Base-by-base conservation (phyloP, 2,797 vertebrate genomes). In the Enteromius thamalakanensis region DNA sequence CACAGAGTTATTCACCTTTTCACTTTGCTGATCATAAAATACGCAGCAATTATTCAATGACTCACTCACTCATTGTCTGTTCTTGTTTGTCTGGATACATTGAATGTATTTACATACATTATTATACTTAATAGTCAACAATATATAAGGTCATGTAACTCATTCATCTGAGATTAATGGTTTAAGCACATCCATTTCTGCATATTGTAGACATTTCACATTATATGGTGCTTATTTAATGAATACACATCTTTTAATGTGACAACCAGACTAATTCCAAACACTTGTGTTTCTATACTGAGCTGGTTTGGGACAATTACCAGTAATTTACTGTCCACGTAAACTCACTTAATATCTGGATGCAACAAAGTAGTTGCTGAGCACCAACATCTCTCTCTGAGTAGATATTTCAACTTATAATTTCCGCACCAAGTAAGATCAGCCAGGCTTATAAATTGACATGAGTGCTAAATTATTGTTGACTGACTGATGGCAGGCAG, bases 391-490 rank as follows among this genome's bases (percentile, higher is more conserved):
- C 11, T 74, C 19, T 34, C 5, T 72, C 15, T 32, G 14, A 11
- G 19, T 34, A 21, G 32, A 53, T 55, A 14, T 47, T 29, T 74
- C 19, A 53, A 29, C 19, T 29, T 55, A 3, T 55, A 37, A n/a
- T 75, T 37, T 75, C 21, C 32, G 4, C 49, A 75, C 71, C 71
- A 53, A 32, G 72, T 40, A 37, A 75, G 32, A 37, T 21, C 21
- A 40, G 51, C 49, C 11, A 1, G 29, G 71, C 32, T 75, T 21
- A 15, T 23, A 49, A 80, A 84, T 80, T 79, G 51, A 55, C 51
- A 55, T n/a, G 26, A 68, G 21, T 51, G 76, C 80, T 85, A 34
- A 80, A 84, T 76, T 76, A 80, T 77, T 77, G 26, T 69, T 81
- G 62, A 49, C 78, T 15, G 58, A 51, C 49, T 55, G 55, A 40